A percentile compares a stretch with the other conserved stretches of the same genome.
Evolutionary conservation across 2,888 invertebrate genomes (phyloP).

Genomic region (Xylophagus ater): DNA sequence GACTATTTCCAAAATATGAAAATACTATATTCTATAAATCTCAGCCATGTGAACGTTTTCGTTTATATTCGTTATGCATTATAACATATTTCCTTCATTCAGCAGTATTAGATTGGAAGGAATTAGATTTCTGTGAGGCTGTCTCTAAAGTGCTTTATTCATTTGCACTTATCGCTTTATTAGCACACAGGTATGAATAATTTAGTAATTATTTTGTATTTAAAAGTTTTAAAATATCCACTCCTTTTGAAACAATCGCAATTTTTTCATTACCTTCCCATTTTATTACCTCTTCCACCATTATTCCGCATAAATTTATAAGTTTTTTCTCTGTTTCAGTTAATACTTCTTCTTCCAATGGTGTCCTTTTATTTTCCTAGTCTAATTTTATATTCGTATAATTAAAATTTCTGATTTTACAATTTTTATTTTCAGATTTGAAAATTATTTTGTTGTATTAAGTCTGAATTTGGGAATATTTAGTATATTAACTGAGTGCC

Average conservation of each 20-base stretch:
- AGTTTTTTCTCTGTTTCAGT: too few relatives aligned
- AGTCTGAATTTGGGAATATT: conserved; percentile 36
- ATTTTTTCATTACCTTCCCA: too few relatives aligned
- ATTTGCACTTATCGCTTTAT: conserved; percentile 29
- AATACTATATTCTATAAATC: conserved; percentile 36
- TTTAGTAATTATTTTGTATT: too few relatives aligned
- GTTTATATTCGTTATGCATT: conserved; percentile 35
- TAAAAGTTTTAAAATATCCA: too few relatives aligned
- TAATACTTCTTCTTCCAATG: too few relatives aligned
- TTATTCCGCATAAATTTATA: too few relatives aligned
- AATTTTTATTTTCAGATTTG: conserved; percentile 28
- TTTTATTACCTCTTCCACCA: too few relatives aligned
- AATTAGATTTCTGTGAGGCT: conserved; percentile 33
- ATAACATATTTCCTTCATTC: conserved; percentile 35
- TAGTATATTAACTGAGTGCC: conserved; percentile 33
- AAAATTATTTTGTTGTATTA: conserved; percentile 37
- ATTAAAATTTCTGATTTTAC: too few relatives aligned
- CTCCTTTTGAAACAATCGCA: too few relatives aligned
- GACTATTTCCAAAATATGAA: conserved; percentile 37
- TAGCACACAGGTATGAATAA: conserved; percentile 29
- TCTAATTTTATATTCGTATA: not conserved
- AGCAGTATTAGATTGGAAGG: conserved; percentile 33
- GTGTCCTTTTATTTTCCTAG: too few relatives aligned
- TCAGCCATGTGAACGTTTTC: conserved; percentile 36
- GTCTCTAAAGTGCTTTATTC: conserved; percentile 33